Evolutionary conservation across 2,888 invertebrate genomes (phyloP).

Genomic region (Thecophora atra): DNA sequence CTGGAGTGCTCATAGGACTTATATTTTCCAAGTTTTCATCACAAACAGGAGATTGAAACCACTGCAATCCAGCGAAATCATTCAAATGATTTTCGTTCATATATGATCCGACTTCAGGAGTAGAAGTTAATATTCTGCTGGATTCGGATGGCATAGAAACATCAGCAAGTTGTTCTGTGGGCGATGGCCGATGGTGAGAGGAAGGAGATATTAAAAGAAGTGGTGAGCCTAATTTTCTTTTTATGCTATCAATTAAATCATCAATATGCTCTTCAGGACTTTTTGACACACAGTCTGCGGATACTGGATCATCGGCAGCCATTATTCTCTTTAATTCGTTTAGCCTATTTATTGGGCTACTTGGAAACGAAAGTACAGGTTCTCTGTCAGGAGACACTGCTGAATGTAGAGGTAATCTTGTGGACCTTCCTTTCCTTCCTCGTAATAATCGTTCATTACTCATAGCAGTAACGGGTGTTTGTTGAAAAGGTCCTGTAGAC

Average conservation of each 20-base stretch:
- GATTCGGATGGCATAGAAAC: conserved; percentile 14
- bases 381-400: neutral
- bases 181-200: neutral
- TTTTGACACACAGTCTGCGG: neutral
- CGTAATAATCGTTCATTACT: too few species aligned
- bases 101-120: too few species aligned
- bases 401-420: neutral
- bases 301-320: neutral
- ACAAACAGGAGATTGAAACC: too few species aligned
- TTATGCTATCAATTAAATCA: neutral
- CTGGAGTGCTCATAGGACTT: neutral
- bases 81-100: too few species aligned
- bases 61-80: too few species aligned
- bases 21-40: too few species aligned
- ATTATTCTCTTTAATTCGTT: neutral
- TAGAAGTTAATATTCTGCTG: neutral
- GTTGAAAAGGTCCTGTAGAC: neutral
- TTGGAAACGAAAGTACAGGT: too few species aligned
- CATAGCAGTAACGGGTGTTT: too few species aligned
- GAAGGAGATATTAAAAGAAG: conserved; percentile 8
- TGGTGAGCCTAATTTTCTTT: conserved; percentile 4
- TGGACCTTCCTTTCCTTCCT: too few species aligned
- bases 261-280: neutral
- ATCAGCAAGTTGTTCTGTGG: conserved; percentile 13
- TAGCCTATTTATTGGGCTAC: too few species aligned